phyloP scores from a whole-genome alignment of 2,113 vertebrate genomes.

The Natator depressus region DNA sequence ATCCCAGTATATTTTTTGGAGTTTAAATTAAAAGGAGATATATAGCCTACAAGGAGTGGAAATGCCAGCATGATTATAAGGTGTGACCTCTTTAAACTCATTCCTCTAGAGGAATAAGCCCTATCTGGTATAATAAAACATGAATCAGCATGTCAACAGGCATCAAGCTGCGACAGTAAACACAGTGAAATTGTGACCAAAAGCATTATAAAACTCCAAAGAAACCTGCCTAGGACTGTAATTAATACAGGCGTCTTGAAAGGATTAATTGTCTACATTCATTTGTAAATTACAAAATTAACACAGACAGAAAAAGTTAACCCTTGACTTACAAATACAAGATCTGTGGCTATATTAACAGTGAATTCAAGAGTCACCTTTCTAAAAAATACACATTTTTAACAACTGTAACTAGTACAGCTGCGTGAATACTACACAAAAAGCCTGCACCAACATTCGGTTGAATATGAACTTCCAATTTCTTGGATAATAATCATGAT shows the following conservation, averaged over 20 bases:
- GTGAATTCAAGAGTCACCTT: neutral
- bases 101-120: constrained; percentile 70
- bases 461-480: constrained; percentile 9
- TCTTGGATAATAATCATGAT: neutral
- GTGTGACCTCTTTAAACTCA: constrained; percentile 67
- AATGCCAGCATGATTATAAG: constrained; percentile 71
- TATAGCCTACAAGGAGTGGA: constrained; percentile 61
- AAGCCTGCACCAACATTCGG: constrained; percentile 5
- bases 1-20: constrained; percentile 72
- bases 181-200: constrained; percentile 52
- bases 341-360: constrained; percentile 4
- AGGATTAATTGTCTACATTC: constrained; percentile 50
- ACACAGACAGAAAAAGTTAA: constrained; percentile 40
- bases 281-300: constrained; percentile 66
- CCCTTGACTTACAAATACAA: constrained; percentile 5
- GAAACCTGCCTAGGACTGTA: constrained; percentile 33
- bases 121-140: constrained; percentile 55
- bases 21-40: constrained; percentile 88
- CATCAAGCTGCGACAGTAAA: constrained; percentile 60
- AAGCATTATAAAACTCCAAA: constrained; percentile 54
- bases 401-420: neutral
- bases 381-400: neutral
- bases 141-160: constrained; percentile 70
- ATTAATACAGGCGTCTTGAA: constrained; percentile 44
- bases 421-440: neutral